These are phyloP conservation scores for Pharmacophagus antenor DNA, from an alignment of 2,888 invertebrate species.

Conservation along the genomic window DNA sequence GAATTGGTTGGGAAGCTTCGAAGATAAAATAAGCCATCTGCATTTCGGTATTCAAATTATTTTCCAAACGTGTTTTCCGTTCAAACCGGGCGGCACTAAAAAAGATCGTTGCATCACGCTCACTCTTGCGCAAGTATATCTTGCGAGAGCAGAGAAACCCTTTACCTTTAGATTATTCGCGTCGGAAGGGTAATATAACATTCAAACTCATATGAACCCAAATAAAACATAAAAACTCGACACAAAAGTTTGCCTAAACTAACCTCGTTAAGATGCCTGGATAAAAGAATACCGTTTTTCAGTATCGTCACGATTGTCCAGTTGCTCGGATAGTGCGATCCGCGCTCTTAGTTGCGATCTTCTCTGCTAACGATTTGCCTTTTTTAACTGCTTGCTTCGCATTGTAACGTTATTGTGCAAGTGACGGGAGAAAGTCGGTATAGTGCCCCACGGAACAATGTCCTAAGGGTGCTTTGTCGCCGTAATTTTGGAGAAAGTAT, in stretches of 20 bases:
- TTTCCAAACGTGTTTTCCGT: conserved; percentile 75
- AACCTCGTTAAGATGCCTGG: conserved; percentile 80
- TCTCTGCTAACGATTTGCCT: conserved; percentile 51
- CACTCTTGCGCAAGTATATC: conserved; percentile 66
- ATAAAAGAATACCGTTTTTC: conserved; percentile 79
- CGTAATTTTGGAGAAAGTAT: conserved; percentile 71
- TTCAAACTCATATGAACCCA: conserved; percentile 70
- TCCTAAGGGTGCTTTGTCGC: conserved; percentile 57
- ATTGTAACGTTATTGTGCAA: conserved; percentile 53
- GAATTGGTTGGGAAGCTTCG: conserved; percentile 58
- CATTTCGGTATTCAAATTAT: conserved; percentile 80
- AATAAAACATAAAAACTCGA: conserved; percentile 73
- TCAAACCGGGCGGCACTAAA: conserved; percentile 54
- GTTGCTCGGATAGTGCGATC: conserved; percentile 74
- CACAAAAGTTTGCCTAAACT: conserved; percentile 81
- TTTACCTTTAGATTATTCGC: conserved; percentile 48
- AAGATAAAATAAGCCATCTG: conserved; percentile 79
- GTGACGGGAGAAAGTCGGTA: conserved; percentile 66
- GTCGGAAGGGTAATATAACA: conserved; percentile 67
- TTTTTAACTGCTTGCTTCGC: conserved; percentile 36
- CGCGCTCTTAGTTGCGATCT: conserved; percentile 45
- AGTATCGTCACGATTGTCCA: conserved; percentile 77
- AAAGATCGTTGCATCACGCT: conserved; percentile 68
- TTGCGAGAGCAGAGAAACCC: conserved; percentile 63
- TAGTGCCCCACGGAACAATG: conserved; percentile 52